These are phyloP conservation scores for Lampropteryx suffumata DNA, from an alignment of 2,888 invertebrate genomes.

Conservation along the genomic window DNA sequence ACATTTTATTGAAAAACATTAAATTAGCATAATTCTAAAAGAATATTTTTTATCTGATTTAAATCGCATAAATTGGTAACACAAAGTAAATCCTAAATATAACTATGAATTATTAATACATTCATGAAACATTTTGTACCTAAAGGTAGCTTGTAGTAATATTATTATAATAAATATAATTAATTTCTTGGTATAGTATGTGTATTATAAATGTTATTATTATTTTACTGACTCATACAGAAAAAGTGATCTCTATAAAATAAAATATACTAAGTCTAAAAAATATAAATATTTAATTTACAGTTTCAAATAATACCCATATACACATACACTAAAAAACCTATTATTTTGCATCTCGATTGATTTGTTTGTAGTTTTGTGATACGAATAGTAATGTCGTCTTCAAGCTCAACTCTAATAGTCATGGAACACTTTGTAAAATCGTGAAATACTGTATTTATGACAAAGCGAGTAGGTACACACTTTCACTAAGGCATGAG, in stretches of 20 bases:
- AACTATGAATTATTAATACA: background rate
- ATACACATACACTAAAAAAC: no score
- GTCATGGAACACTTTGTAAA: no score
- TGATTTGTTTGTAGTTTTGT: no score
- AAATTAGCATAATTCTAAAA: conserved; percentile 40
- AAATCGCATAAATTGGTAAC: conserved; percentile 2
- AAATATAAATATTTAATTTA: conserved; percentile 11
- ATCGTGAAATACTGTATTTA: no score
- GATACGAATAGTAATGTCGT: no score
- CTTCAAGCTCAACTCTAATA: no score
- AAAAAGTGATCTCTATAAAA: conserved; percentile 33
- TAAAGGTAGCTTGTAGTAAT: conserved; percentile 12
- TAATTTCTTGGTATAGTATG: no score
- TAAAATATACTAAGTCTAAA: conserved; percentile 21
- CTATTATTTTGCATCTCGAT: no score
- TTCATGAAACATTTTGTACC: background rate
- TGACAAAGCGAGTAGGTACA: no score
- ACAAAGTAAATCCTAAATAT: background rate
- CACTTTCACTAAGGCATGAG: no score
- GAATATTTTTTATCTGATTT: conserved; percentile 28
- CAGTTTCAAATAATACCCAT: background rate
- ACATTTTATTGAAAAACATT: conserved; percentile 30
- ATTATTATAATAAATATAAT: background rate
- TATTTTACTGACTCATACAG: conserved; percentile 23
- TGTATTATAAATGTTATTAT: conserved; percentile 15